Evolutionary conservation across 2,888 invertebrate genomes (phyloP), one percentile per base, ranked within the genome.

Genomic region (Busseola fusca): DNA sequence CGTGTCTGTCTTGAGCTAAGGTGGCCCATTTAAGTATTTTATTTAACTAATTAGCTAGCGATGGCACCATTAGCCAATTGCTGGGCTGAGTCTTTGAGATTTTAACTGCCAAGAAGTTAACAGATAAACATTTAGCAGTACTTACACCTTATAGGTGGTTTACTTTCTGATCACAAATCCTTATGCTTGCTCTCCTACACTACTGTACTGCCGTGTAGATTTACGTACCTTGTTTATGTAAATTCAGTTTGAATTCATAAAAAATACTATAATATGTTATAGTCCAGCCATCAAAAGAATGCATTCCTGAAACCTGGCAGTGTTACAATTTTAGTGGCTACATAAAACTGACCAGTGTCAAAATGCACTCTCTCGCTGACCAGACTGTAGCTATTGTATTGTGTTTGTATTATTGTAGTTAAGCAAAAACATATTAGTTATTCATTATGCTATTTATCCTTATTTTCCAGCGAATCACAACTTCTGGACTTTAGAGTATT

Each of bases 401-500:
- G 2, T n/a, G 18, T 12, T 62, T 45, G 3, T 12, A 12, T 18
- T 12, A 27, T 34, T 50, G 18, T n/a, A 21, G 42, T 27, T 45
- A 21, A 48, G n/a, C 42, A 42, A 60, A 64, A 52, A n/a, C 4
- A 14, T 27, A 42, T 21, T 14, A 50, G n/a, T 21, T 34, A 16
- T 42, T 42, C 0, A 7, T 10, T 54, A 45, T 14, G 34, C 6
- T 30, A 42, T 42, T 14, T 16, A 18, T 10, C 64, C 7, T 62
- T 30, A 7, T 27, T 58, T 85, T 88, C 64, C 84, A 90, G 94
- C 88, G 5, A 96, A 95, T 80, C 93, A 93, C 86, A 92, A 96
- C 86, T 92, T 97, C 92, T 98, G 96, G 98, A 97, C 97, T 0
- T 95, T 98, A 79, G 97, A 98, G 84, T 98, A 98, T 89, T 98